Evolutionary conservation across 2,113 vertebrate species (phyloP), one percentile per base, ranked within the genome.

Genomic region (Tragelaphus scriptus): DNA sequence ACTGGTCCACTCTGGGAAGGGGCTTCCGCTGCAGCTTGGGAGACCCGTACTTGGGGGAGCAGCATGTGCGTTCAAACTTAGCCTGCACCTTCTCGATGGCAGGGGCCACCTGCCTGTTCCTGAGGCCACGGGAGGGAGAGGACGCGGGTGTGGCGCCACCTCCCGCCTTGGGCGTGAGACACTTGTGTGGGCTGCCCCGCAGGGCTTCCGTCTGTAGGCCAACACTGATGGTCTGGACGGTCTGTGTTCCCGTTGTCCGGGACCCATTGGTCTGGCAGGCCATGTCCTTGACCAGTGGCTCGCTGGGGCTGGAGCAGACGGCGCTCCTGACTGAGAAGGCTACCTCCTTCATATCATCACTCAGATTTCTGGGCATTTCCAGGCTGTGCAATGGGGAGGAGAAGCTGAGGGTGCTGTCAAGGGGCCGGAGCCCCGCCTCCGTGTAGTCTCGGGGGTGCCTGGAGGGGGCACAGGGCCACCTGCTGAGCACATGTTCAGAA

Each of bases 291-390:
- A 99, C 98, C 77, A 98, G 99, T 12, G 98, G 98, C 84, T 99
- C 98, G 0, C 97, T 17, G 9, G 99, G 97, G 40, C 97, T 96
- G 0, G 98, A 96, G 95, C 99, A 99, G 97, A 99, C 99, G 55
- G 99, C 98, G 0, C 99, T 99, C 71, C 99, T 99, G 56, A 99
- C 99, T 0, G 99, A 99, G 98, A 99, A 99, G 21, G 99, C 99
- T 0, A 99, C 99, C 98, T 99, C 99, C 98, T 99, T 99, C 99
- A 99, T 99, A 95, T 99, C 99, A 0, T 99, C 99, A 0, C 99
- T 99, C 99, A 99, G 98, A 98, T 99, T 99, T 97, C 99, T 99
- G 84, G 99, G 99, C 97, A 99, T 98, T 98, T 99, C 99, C 59
- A 99, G 98, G 98, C 99, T 99, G 97, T 99, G 99, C 98, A 99